Evolutionary conservation across 1,140 invertebrate genomes (phyloP).

Genomic region (Triops cancriformis): DNA sequence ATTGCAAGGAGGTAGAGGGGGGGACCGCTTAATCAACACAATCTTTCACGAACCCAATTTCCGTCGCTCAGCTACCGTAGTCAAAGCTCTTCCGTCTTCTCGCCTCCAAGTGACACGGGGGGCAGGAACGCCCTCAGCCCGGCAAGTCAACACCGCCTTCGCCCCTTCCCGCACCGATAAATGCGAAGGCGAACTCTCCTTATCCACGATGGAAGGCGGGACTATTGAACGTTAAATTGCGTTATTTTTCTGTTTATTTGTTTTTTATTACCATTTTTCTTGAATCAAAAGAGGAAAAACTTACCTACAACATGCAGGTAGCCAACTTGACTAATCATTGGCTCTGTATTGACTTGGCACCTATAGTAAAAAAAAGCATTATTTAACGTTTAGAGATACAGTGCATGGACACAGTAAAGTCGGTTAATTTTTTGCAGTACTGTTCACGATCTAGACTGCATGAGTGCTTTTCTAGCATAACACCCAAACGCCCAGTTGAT

Average conservation of each 20-base stretch:
- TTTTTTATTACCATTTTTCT: neutral
- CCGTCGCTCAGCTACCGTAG: conserved; percentile 8
- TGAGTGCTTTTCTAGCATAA: too few relatives aligned
- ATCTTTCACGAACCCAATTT: conserved; percentile 14
- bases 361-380: neutral
- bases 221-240: conserved; percentile 49
- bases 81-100: conserved; percentile 51
- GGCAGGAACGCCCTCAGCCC: conserved; percentile 36
- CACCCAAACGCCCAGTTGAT: too few relatives aligned
- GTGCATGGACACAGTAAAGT: too few relatives aligned
- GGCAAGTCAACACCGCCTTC: conserved; percentile 62
- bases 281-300: conserved; percentile 37
- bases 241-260: conserved; percentile 2
- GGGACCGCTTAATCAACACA: conserved; percentile 10
- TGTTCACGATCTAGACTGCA: too few relatives aligned
- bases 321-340: conserved; percentile 89
- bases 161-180: conserved; percentile 80
- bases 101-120: conserved; percentile 27
- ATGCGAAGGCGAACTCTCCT: conserved; percentile 71
- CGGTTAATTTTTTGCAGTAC: too few relatives aligned
- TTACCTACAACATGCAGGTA: conserved; percentile 89
- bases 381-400: neutral
- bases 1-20: neutral
- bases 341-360: conserved; percentile 79
- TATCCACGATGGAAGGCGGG: conserved; percentile 80